A percentile compares a stretch with the other conserved stretches of the same genome.
These are phyloP conservation scores for Tangara arthus DNA, from an alignment of 2,797 vertebrate genomes.

Conservation along the genomic window DNA sequence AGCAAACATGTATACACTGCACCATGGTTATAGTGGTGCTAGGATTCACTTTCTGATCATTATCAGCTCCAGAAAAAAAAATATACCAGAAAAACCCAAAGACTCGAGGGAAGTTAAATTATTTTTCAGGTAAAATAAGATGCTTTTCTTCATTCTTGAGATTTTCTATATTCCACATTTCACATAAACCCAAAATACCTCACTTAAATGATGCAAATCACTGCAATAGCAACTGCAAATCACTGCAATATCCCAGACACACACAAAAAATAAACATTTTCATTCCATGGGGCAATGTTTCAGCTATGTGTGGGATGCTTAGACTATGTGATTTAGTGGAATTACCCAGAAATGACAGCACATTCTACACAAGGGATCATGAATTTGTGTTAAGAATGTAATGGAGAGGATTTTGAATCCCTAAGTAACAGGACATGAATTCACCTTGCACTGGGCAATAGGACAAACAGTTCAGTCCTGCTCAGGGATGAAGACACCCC, in stretches of 20 bases:
- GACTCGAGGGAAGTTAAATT: not conserved
- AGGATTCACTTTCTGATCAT: not conserved
- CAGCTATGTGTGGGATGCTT: not conserved
- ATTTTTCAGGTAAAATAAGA: not conserved
- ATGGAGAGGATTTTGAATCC: not conserved
- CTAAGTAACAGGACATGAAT: not conserved
- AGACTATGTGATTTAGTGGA: not conserved
- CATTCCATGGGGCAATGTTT: not conserved
- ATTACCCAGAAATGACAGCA: not conserved
- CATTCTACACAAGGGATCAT: not conserved
- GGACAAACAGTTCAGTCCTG: not conserved
- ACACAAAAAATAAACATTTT: not conserved
- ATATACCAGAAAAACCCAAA: too few relatives aligned
- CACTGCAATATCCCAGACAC: not conserved
- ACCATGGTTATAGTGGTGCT: not conserved
- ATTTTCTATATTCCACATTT: not conserved
- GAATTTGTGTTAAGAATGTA: not conserved
- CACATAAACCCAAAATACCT: not conserved
- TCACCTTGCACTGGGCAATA: not conserved
- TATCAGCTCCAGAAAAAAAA: not conserved
- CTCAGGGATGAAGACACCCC: not conserved
- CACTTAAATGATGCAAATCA: not conserved
- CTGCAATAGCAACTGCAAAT: not conserved
- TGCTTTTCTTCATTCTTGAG: not conserved
- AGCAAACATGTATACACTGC: not conserved